Percentiles rank a stretch among this genome's conserved stretches.
phyloP scores from a whole-genome alignment of 2,888 invertebrate species.

The Gerosis bhagava region DNA sequence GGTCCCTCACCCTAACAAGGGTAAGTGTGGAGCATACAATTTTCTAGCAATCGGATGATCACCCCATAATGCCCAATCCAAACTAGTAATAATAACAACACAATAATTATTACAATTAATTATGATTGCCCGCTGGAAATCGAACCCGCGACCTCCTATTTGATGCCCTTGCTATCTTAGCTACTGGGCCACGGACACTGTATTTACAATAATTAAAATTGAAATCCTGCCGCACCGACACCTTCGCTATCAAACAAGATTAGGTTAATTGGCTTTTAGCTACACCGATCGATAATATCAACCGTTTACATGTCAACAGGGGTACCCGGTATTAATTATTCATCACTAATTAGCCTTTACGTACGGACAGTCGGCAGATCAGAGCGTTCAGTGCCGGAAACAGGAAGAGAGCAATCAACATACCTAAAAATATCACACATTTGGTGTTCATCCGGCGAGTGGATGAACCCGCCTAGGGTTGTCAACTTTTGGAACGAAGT shows the following conservation, averaged over 20 bases:
- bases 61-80: no score
- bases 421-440: slow-evolving; percentile 81
- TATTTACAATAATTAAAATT: no score
- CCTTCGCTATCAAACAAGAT: slow-evolving; percentile 5
- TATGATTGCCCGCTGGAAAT: no score
- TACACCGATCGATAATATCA: slow-evolving; percentile 13
- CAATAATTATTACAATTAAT: no score
- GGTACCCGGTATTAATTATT: slow-evolving; percentile 65
- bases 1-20: no score
- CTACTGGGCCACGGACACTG: no score
- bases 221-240: slow-evolving; percentile 30
- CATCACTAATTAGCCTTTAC: slow-evolving; percentile 71
- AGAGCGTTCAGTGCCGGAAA: slow-evolving; percentile 70
- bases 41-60: no score
- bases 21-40: no score
- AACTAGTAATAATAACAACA: no score
- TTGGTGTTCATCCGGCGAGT: slow-evolving; percentile 76
- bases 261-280: slow-evolving; percentile 10
- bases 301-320: slow-evolving; percentile 50
- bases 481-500: no score
- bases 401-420: slow-evolving; percentile 80
- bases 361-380: slow-evolving; percentile 61
- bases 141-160: no score
- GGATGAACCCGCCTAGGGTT: slow-evolving; percentile 22
- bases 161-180: no score